Conservation (phyloP, 2,797 vertebrate species). For the Muscicapa striata region DNA sequence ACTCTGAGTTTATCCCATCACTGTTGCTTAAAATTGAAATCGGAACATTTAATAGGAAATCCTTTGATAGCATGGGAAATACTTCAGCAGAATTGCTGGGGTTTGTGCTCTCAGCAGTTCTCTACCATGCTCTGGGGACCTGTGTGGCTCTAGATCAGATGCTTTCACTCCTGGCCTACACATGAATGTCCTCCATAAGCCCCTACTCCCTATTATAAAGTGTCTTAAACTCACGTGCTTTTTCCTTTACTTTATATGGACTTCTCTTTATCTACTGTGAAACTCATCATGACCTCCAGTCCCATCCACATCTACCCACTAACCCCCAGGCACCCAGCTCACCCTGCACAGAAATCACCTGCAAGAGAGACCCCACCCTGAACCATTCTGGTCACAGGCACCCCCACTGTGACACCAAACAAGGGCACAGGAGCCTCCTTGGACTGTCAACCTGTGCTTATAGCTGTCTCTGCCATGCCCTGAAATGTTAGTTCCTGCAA, state of each 20-base stretch:
- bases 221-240: neutral
- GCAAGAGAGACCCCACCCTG: neutral
- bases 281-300: neutral
- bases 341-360: fast-evolving
- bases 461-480: fast-evolving
- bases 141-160: neutral
- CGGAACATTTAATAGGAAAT: neutral
- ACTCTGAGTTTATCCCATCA: neutral
- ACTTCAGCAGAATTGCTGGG: neutral
- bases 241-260: neutral
- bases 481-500: too few relatives aligned
- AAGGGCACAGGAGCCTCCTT: neutral
- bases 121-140: neutral
- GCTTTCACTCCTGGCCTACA: neutral
- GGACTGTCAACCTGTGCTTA: fast-evolving
- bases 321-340: fast-evolving
- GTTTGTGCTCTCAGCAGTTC: neutral
- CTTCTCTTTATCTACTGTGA: neutral
- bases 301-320: neutral
- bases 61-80: neutral
- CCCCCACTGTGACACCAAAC: neutral
- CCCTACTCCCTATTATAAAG: neutral
- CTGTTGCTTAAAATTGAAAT: neutral
- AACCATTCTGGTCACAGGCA: neutral
- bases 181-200: neutral